phyloP scores from a whole-genome alignment of 53 echinoderm and acorn worm species.

The Glandiceps talaboti region DNA sequence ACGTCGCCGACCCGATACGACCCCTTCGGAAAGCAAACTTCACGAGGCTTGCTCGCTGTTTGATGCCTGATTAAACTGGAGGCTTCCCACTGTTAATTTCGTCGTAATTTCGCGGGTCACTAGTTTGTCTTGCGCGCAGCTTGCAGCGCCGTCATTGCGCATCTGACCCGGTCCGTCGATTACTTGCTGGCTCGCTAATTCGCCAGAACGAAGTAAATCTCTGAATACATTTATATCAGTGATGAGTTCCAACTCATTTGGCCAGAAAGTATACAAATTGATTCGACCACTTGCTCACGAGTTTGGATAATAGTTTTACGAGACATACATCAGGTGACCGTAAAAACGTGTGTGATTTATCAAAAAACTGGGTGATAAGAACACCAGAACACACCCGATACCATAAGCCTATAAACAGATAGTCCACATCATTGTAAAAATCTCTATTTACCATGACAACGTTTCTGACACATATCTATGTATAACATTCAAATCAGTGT shows the following conservation, averaged over 20 bases:
- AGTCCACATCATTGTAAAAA: too few relatives aligned
- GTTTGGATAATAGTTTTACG: too few relatives aligned
- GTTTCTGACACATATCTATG: too few relatives aligned
- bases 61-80: not conserved
- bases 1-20: not conserved
- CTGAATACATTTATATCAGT: not conserved
- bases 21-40: not conserved
- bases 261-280: not conserved
- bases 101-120: not conserved
- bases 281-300: not conserved
- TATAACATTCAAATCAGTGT: too few relatives aligned
- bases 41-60: constrained; percentile 1
- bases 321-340: too few relatives aligned
- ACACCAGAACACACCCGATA: too few relatives aligned
- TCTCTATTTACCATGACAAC: too few relatives aligned
- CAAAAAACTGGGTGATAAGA: too few relatives aligned
- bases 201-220: not conserved
- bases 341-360: too few relatives aligned
- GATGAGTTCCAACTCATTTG: not conserved
- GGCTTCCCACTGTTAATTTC: not conserved
- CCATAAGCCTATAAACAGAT: too few relatives aligned
- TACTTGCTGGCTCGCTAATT: not conserved
- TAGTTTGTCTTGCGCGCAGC: constrained; percentile 1
- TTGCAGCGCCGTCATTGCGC: not conserved
- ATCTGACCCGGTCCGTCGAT: not conserved